Base-by-base conservation (phyloP, 2,113 vertebrate genomes). In the Montifringilla adamsi region DNA sequence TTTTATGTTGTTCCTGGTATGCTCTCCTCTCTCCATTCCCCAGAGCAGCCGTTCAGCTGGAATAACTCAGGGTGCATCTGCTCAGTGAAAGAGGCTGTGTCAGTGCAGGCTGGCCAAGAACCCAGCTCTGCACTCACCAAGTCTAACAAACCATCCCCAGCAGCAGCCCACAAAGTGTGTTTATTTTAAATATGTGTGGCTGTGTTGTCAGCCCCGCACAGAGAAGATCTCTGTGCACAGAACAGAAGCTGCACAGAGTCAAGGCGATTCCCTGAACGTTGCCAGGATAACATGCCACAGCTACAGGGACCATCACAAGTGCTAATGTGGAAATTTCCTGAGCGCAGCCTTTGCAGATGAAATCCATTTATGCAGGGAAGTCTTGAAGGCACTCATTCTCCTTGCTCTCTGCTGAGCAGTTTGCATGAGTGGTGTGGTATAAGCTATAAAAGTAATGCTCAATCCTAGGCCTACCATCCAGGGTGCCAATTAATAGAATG, bases 251-350 rank as follows among this genome's bases (percentile, higher is more conserved):
- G 81, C 35, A n/a, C 13, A 63, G 87, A 84, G 60, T 68, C 60
- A 24, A 33, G 15, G 23, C 2, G 0, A 59, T 56, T 37, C 66
- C 44, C 81, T 21, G 31, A 79, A 10, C 0, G 0, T 8, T 79
- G 69, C 66, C 92, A 93, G 66, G 21, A 75, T 55, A 75, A 87
- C 52, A 21, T 11, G 39, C 9, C 69, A 52, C 69, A 64, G 69
- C 93, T 75, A 63, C 49, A 70, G 84, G 50, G 47, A 66, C n/a
- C 53, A 33, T 37, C 59, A 37, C 46, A 24, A 37, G 62, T 6
- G 5, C 53, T 76, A 49, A 87, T 13, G 28, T 60, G 78, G 75
- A 85, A 47, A 82, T 50, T 44, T 44, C 53, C 67, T 53, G 20
- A 56, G 52, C 18, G 13, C 39, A 35, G 73, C 39, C 49, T 82